Evolutionary conservation across 1,140 invertebrate species (phyloP).

Genomic region (Atta texana): DNA sequence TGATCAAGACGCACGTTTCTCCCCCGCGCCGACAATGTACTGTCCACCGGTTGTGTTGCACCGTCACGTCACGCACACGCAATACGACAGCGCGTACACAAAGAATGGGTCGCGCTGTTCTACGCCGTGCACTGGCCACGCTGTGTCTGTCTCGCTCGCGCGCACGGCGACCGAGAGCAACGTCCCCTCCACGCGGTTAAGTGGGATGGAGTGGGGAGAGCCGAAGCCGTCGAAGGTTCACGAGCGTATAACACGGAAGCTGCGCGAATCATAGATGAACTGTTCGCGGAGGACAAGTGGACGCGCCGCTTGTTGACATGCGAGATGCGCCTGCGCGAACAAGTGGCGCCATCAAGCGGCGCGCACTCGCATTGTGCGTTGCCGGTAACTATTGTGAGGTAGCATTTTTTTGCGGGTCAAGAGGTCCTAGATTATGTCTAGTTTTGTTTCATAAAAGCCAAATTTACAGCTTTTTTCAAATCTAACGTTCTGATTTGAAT

Average conservation of each 20-base stretch:
- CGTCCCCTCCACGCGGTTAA: conserved; percentile 39
- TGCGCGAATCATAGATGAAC: conserved; percentile 53
- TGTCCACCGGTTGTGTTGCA: conserved; percentile 26
- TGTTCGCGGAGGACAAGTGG: conserved; percentile 30
- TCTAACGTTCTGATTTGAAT: neutral
- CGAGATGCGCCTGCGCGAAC: conserved; percentile 13
- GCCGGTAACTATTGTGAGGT: conserved; percentile 55
- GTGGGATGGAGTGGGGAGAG: neutral
- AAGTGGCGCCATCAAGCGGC: conserved; percentile 50
- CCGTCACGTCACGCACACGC: conserved; percentile 49
- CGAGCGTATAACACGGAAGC: conserved; percentile 41
- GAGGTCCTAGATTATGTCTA: conserved; percentile 12
- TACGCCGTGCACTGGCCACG: conserved; percentile 58
- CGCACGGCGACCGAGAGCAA: conserved; percentile 42
- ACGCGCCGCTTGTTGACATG: neutral
- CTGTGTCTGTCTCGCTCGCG: conserved; percentile 65
- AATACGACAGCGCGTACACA: conserved; percentile 38
- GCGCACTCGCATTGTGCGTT: no score
- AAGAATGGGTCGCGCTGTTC: conserved; percentile 50
- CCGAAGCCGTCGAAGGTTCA: conserved; percentile 56
- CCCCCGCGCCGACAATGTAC: conserved; percentile 35
- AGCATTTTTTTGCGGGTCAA: neutral
- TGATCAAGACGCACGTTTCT: conserved; percentile 70
- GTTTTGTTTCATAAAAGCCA: neutral
- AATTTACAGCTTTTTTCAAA: neutral